A percentile compares a stretch with the other conserved stretches of the same genome.
Conservation (phyloP, 2,888 invertebrate species). For the Drosophila vallismaia region DNA sequence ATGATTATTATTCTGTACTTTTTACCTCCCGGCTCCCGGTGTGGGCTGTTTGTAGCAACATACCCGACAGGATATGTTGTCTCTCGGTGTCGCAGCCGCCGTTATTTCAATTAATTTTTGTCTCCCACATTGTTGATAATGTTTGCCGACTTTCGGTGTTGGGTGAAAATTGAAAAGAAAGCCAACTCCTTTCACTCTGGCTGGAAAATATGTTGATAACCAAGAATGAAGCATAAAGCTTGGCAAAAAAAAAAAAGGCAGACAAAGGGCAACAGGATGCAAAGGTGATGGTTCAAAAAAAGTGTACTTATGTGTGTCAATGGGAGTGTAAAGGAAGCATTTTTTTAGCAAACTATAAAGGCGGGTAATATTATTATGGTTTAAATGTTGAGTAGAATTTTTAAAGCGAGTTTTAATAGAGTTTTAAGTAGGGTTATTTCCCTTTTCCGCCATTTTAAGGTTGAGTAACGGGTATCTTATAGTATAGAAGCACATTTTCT, state of each 20-base stretch:
- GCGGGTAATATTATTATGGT: no score
- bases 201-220: neutral
- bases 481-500: no score
- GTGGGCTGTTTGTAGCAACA: neutral
- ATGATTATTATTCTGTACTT: constrained; percentile 43
- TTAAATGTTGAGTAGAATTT: no score
- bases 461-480: neutral
- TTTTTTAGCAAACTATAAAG: neutral
- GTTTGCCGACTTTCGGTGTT: constrained; percentile 29
- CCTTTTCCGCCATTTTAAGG: neutral
- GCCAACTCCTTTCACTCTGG: constrained; percentile 11
- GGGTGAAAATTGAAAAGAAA: constrained; percentile 50
- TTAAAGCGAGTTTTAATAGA: no score
- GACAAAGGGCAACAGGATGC: neutral
- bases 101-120: constrained; percentile 68
- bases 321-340: neutral
- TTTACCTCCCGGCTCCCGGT: constrained; percentile 16
- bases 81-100: constrained; percentile 24
- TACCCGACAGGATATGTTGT: constrained; percentile 33
- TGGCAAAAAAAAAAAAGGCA: no score
- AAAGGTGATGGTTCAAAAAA: neutral
- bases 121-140: constrained; percentile 62
- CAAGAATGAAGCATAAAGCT: neutral
- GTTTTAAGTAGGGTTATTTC: no score
- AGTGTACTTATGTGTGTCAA: neutral